These are phyloP conservation scores for Miniopterus natalensis DNA, from an alignment of 2,113 vertebrate species.

Conservation along the genomic window DNA sequence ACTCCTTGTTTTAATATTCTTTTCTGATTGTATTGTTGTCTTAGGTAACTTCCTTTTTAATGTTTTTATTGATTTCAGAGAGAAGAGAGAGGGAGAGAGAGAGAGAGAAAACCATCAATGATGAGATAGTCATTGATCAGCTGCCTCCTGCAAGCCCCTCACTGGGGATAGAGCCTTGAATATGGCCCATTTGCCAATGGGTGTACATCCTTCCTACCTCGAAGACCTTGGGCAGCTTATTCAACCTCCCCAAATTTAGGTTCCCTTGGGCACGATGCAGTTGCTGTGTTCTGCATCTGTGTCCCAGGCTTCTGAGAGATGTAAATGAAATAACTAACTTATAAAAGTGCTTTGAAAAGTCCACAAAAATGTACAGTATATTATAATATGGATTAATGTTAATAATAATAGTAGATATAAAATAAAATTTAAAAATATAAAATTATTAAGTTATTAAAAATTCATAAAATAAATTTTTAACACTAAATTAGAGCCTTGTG, in stretches of 20 bases:
- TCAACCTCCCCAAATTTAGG: neutral
- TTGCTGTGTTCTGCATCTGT: neutral
- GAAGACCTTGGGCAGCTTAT: neutral
- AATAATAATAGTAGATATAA: constrained; percentile 39
- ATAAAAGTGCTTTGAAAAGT: neutral
- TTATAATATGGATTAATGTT: constrained; percentile 31
- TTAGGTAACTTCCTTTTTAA: neutral
- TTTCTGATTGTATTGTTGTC: neutral
- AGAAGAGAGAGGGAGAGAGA: neutral
- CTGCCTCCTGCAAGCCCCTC: too few relatives aligned
- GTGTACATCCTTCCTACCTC: neutral
- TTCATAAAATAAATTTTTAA: constrained; percentile 30
- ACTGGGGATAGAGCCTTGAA: too few relatives aligned
- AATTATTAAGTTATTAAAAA: neutral
- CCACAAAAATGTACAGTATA: neutral
- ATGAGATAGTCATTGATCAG: too few relatives aligned
- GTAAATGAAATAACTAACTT: neutral
- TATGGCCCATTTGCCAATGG: neutral
- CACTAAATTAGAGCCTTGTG: neutral
- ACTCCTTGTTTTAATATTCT: neutral
- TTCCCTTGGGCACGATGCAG: neutral
- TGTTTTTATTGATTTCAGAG: neutral
- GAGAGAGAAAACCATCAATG: neutral
- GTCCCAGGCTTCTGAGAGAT: neutral
- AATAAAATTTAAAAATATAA: constrained; percentile 31